phyloP scores from a whole-genome alignment of 2,888 invertebrate species.

The Rhamnusium bicolor region DNA sequence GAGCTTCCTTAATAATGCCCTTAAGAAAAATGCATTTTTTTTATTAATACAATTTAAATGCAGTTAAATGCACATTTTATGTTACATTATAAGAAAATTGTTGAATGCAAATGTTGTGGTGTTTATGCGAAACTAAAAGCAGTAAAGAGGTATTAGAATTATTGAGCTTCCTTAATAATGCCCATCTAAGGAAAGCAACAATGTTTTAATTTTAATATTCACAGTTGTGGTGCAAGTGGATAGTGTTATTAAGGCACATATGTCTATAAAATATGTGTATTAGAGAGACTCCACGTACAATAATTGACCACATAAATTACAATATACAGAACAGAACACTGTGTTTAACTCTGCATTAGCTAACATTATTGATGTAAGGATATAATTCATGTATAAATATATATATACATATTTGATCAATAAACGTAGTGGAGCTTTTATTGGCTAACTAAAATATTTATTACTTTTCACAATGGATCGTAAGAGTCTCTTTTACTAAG shows the following conservation, averaged over 20 bases:
- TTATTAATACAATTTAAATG: too few species aligned
- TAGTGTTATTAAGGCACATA: neutral
- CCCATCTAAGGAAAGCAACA: too few species aligned
- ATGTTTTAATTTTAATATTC: neutral
- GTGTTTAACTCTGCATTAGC: constrained; percentile 11
- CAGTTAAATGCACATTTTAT: too few species aligned
- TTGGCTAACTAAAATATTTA: neutral
- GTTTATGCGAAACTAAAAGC: too few species aligned
- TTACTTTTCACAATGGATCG: neutral
- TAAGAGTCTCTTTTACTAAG: neutral
- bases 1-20: too few species aligned
- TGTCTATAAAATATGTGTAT: neutral
- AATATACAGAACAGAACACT: constrained; percentile 5
- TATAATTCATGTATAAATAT: neutral
- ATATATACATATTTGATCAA: constrained; percentile 3
- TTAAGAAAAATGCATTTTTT: too few species aligned
- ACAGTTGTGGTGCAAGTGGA: neutral
- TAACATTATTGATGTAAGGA: neutral
- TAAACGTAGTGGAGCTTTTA: constrained; percentile 4
- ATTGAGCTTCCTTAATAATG: too few species aligned
- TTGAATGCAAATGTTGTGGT: too few species aligned
- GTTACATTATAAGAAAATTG: too few species aligned
- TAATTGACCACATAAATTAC: constrained; percentile 17
- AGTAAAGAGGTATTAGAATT: too few species aligned
- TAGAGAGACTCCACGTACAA: neutral